Conservation (phyloP, 1,140 invertebrate species). For the Akabosia matsudoensis region DNA sequence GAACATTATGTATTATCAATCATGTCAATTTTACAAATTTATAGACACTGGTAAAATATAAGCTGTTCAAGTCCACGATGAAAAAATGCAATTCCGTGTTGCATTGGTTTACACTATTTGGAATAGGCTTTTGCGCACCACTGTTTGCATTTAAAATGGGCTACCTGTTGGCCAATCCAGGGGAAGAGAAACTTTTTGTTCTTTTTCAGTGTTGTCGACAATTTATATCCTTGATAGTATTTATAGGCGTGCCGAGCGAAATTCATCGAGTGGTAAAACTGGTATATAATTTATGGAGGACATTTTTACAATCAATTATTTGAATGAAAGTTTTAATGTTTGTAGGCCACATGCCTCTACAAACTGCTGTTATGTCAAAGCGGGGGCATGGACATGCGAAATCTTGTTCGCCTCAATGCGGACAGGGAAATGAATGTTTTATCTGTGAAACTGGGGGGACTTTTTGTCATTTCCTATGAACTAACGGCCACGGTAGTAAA, state of each 20-base stretch:
- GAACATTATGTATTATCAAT: no score
- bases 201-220: background rate
- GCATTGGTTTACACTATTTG: background rate
- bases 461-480: background rate
- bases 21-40: no score
- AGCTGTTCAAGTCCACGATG: background rate
- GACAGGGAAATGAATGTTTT: constrained; percentile 6
- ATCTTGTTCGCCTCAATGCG: background rate
- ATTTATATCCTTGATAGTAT: background rate
- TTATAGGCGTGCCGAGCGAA: background rate
- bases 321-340: background rate
- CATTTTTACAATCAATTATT: background rate
- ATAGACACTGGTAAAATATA: background rate
- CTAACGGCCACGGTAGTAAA: background rate
- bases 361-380: background rate
- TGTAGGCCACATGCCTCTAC: background rate
- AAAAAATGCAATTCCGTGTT: background rate
- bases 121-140: background rate
- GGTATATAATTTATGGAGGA: background rate
- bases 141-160: background rate
- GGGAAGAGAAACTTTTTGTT: background rate
- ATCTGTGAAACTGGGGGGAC: background rate
- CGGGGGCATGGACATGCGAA: background rate
- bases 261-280: background rate
- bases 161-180: background rate